phyloP scores from a whole-genome alignment of 2,797 vertebrate genomes.

The Gambusia yucatana region DNA sequence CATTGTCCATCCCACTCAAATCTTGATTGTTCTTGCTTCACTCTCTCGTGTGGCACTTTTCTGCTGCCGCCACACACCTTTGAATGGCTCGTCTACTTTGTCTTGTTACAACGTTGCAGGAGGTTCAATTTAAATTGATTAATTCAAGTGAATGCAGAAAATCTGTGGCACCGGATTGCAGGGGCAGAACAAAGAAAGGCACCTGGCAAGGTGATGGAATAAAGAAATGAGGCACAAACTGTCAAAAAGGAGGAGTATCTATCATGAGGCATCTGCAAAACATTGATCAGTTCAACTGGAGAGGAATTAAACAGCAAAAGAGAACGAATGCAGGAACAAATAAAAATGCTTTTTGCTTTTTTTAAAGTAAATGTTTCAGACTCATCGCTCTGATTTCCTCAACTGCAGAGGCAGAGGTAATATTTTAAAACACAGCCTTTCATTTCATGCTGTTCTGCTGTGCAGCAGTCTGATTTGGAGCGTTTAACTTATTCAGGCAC shows the following conservation, averaged over 20 bases:
- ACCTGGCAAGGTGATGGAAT: neutral
- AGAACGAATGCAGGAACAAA: neutral
- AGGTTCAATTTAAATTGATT: slow-evolving; percentile 24
- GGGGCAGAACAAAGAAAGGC: neutral
- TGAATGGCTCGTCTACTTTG: neutral
- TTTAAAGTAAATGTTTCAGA: neutral
- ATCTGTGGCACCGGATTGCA: neutral
- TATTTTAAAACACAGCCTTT: neutral
- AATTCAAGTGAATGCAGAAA: slow-evolving; percentile 18
- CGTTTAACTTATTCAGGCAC: no score
- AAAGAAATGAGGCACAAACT: neutral
- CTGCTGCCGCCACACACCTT: neutral
- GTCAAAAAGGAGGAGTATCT: neutral
- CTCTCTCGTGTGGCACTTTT: neutral
- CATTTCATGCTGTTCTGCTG: neutral
- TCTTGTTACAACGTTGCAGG: slow-evolving; percentile 9
- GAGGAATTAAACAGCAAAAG: neutral
- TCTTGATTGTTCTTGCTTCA: neutral
- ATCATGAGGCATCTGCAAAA: neutral
- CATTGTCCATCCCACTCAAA: neutral
- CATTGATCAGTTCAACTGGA: neutral
- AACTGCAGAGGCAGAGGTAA: neutral
- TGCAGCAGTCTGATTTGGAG: neutral
- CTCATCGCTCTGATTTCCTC: neutral
- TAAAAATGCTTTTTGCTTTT: neutral